These are phyloP conservation scores for Dynastes hyllus DNA, from an alignment of 2,888 invertebrate genomes.

Conservation along the genomic window DNA sequence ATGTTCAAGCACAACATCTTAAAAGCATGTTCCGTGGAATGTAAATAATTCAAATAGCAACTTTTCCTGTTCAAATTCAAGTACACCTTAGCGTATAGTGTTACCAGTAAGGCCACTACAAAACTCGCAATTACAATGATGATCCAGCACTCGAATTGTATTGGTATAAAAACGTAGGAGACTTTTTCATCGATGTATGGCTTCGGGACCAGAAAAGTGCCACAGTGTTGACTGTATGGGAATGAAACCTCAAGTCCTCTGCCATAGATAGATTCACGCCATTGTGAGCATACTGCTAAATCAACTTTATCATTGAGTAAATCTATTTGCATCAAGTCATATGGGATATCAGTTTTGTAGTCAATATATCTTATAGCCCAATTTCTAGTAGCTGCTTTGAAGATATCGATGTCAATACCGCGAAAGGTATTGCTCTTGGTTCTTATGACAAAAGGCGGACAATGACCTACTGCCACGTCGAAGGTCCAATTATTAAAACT, in stretches of 20 bases:
- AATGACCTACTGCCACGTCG: conserved; percentile 37
- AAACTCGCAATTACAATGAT: conserved; percentile 24
- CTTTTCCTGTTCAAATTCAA: conserved; percentile 20
- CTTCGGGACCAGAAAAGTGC: conserved; percentile 57
- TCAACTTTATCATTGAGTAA: conserved; percentile 30
- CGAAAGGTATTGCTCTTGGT: neutral
- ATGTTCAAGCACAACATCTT: conserved; percentile 42
- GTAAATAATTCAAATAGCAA: conserved; percentile 27
- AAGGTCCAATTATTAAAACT: conserved; percentile 41
- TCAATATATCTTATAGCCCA: conserved; percentile 41
- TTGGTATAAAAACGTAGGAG: conserved; percentile 46
- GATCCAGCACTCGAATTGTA: conserved; percentile 35
- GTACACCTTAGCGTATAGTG: conserved; percentile 38
- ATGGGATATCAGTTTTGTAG: conserved; percentile 16
- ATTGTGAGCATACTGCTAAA: conserved; percentile 49
- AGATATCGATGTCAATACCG: conserved; percentile 46
- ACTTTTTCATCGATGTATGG: conserved; percentile 48
- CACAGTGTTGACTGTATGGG: conserved; percentile 55
- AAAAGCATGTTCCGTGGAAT: conserved; percentile 22
- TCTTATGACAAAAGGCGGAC: conserved; percentile 43
- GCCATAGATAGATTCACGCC: conserved; percentile 15
- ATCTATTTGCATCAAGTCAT: conserved; percentile 28
- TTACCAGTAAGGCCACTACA: conserved; percentile 27
- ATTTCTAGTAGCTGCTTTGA: conserved; percentile 29
- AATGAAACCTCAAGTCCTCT: conserved; percentile 39